Evolutionary conservation across 1,140 invertebrate genomes (phyloP).

Genomic region (Meloidogyne hapla): DNA sequence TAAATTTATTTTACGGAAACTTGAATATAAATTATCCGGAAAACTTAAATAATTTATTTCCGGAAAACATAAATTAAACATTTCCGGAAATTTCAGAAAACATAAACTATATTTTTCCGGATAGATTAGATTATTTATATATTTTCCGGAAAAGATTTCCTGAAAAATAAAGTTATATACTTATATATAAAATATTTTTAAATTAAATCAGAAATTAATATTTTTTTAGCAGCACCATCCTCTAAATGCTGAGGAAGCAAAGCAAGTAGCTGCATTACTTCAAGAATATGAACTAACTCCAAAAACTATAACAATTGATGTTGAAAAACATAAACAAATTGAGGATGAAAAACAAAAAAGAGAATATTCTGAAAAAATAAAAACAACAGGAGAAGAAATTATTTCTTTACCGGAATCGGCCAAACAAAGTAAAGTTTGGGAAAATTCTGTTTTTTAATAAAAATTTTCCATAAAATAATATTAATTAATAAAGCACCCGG

Average conservation of each 20-base stretch:
- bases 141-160: no score
- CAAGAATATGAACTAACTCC: slow-evolving; percentile 36
- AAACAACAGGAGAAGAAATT: background rate
- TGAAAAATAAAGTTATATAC: no score
- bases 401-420: slow-evolving; percentile 16
- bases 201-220: background rate
- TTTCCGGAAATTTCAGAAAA: no score
- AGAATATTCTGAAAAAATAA: background rate
- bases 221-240: background rate
- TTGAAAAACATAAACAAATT: background rate
- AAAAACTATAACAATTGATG: background rate
- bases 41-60: no score
- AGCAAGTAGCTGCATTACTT: slow-evolving; percentile 33
- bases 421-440: background rate
- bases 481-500: background rate
- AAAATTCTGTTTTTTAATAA: background rate
- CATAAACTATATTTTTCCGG: no score
- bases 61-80: no score
- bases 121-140: no score
- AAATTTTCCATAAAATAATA: no score
- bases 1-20: no score
- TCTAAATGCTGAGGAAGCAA: slow-evolving; percentile 29
- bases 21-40: no score
- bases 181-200: background rate
- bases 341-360: background rate